These are phyloP conservation scores for Carterocephalus palaemon DNA, from an alignment of 2,888 invertebrate genomes.

Conservation along the genomic window DNA sequence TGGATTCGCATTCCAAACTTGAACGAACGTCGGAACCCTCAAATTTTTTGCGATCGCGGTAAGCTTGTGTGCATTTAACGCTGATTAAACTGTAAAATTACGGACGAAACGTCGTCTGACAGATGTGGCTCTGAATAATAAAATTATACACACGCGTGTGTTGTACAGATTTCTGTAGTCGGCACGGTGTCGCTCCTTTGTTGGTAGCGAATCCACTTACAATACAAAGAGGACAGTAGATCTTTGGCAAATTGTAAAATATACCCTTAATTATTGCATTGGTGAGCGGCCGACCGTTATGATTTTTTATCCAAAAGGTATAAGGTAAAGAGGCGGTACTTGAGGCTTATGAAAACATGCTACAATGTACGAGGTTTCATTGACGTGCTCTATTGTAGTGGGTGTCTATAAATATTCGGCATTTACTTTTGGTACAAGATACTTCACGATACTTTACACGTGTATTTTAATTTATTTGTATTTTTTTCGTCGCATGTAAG, in stretches of 20 bases:
- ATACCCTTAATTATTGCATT: slow-evolving; percentile 77
- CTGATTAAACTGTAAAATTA: slow-evolving; percentile 80
- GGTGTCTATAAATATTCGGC: slow-evolving; percentile 43
- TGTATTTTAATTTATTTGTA: no score
- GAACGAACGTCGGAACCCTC: slow-evolving; percentile 48
- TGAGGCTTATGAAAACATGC: slow-evolving; percentile 73
- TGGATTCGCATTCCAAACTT: slow-evolving; percentile 56
- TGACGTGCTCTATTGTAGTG: slow-evolving; percentile 51
- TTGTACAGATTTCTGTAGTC: slow-evolving; percentile 37
- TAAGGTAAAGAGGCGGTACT: slow-evolving; percentile 65
- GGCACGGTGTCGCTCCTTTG: slow-evolving; percentile 68
- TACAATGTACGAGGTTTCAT: slow-evolving; percentile 50
- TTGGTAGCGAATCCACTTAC: slow-evolving; percentile 69
- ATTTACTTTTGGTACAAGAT: slow-evolving; percentile 24
- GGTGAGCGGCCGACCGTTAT: slow-evolving; percentile 60
- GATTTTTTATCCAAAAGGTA: slow-evolving; percentile 50
- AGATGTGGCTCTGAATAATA: slow-evolving; percentile 76
- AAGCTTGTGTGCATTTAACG: slow-evolving; percentile 74
- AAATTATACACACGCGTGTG: slow-evolving; percentile 68
- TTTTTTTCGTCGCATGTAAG: no score
- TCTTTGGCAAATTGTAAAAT: slow-evolving; percentile 78
- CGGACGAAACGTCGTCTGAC: slow-evolving; percentile 71
- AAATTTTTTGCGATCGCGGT: slow-evolving; percentile 56
- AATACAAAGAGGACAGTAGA: slow-evolving; percentile 65
- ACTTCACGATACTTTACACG: no score